Percentiles rank a stretch among this genome's conserved stretches.
Conservation (phyloP, 2,888 invertebrate genomes). For the Ectemnius cavifrons region DNA sequence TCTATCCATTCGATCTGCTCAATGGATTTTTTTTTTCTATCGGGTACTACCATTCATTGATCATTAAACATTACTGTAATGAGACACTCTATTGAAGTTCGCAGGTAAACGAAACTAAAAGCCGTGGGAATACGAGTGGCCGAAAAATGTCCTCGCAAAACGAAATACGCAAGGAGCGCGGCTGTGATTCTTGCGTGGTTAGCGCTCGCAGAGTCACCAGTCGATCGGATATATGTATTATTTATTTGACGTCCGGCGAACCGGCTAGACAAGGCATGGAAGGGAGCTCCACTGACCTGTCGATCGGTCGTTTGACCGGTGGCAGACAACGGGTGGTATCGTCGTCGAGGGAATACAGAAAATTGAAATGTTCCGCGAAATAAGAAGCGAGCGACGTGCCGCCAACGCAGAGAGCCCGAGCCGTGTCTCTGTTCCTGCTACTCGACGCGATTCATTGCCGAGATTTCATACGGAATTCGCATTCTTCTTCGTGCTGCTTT, state of each 20-base stretch:
- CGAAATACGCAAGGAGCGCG: too few species aligned
- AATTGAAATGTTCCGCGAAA: slow-evolving; percentile 48
- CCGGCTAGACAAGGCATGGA: not conserved
- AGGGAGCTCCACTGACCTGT: slow-evolving; percentile 24
- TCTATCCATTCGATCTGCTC: too few species aligned
- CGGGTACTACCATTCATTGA: too few species aligned
- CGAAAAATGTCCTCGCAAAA: too few species aligned
- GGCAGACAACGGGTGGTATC: slow-evolving; percentile 25
- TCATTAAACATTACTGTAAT: too few species aligned
- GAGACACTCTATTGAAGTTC: too few species aligned
- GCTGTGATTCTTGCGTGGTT: too few species aligned
- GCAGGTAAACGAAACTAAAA: too few species aligned
- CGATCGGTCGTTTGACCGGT: not conserved
- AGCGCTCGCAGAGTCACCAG: too few species aligned
- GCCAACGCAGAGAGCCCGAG: not conserved
- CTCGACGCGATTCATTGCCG: slow-evolving; percentile 39
- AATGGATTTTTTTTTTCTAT: too few species aligned
- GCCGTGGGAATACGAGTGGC: too few species aligned
- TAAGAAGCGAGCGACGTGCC: slow-evolving; percentile 35
- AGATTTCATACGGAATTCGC: slow-evolving; percentile 24
- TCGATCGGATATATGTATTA: slow-evolving; percentile 21
- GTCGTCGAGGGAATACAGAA: slow-evolving; percentile 44
- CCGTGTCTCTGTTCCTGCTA: not conserved
- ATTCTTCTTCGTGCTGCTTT: slow-evolving; percentile 20
- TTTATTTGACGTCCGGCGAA: slow-evolving; percentile 25